These are phyloP conservation scores for Parascotia fuliginaria DNA, from an alignment of 2,888 invertebrate genomes.

Conservation along the genomic window DNA sequence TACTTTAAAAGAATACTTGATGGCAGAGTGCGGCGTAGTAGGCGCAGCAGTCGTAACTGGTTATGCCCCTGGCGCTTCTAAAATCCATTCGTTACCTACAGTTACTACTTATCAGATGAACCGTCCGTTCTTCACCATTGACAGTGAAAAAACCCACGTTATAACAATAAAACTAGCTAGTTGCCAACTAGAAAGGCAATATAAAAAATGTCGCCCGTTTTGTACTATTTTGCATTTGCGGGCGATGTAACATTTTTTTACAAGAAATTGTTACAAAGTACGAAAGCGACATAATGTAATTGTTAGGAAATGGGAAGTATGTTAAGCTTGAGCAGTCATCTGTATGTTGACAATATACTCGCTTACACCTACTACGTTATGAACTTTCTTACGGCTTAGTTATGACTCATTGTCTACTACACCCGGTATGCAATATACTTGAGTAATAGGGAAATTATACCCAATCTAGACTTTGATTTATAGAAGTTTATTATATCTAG, in stretches of 20 bases:
- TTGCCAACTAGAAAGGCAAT: not conserved
- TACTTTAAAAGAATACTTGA: too few relatives aligned
- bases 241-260: slow-evolving; percentile 25
- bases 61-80: too few relatives aligned
- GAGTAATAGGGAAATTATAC: not conserved
- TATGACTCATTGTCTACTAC: not conserved
- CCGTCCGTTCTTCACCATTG: too few relatives aligned
- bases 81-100: too few relatives aligned
- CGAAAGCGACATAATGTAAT: slow-evolving; percentile 29
- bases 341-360: slow-evolving; percentile 33
- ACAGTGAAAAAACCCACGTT: too few relatives aligned
- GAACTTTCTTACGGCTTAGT: slow-evolving; percentile 17
- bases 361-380: too few relatives aligned
- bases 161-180: too few relatives aligned
- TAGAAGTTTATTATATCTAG: not conserved
- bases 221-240: slow-evolving; percentile 1
- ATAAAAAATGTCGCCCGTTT: not conserved
- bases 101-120: too few relatives aligned
- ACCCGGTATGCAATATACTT: not conserved
- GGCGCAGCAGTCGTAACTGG: too few relatives aligned
- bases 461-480: not conserved
- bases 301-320: slow-evolving; percentile 47
- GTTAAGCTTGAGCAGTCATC: slow-evolving; percentile 48
- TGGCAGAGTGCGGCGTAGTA: too few relatives aligned
- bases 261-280: slow-evolving; percentile 27